Base-by-base conservation (phyloP, 2,113 vertebrate species). In the Sebastes schlegelii region DNA sequence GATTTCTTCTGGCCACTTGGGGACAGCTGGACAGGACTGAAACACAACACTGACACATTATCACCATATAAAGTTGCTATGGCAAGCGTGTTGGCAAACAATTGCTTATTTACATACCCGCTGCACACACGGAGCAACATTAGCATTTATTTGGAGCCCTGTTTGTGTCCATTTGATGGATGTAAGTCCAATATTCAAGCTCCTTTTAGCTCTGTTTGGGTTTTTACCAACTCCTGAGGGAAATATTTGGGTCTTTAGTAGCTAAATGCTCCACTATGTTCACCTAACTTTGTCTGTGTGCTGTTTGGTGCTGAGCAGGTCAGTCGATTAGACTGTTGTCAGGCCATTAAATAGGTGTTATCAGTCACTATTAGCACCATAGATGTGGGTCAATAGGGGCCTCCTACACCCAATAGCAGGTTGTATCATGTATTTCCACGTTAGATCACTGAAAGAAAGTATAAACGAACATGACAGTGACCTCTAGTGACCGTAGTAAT, bases 1-100 rank as follows among this genome's bases (percentile, higher is more conserved):
- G 40, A 55, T 60, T 60, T 70, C 55, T 26, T 19, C 42, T 54
- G 17, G 67, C 34, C 68, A 55, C 40, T 71, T 61, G 21, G 21
- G 57, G 16, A 34, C 23, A 62, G 57, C 23, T 5, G 2, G 57
- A 49, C 23, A 62, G 17, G 4, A n/a, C 16, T 49, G 45, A 74
- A 51, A 60, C 71, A 74, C 12, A 48, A 74, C 16, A 34, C 7
- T 45, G 40, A 72, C 69, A 40, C 34, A 42, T 6, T 40, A 16
- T 21, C 19, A 21, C 2, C 2, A 21, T 17, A 34, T 11, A 19
- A 6, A 54, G 12, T 52, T 69, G 62, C 62, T 11, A n/a, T 11
- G 64, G 19, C 9, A 1, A 66, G 7, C 42, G 1, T 14, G 45
- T 51, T 51, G 4, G n/a, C 43, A 64, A 64, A 64, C 40, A 63